Evolutionary conservation across 2,797 vertebrate species (phyloP), one percentile per base, ranked within the genome.

Genomic region (Gallirallus australis): DNA sequence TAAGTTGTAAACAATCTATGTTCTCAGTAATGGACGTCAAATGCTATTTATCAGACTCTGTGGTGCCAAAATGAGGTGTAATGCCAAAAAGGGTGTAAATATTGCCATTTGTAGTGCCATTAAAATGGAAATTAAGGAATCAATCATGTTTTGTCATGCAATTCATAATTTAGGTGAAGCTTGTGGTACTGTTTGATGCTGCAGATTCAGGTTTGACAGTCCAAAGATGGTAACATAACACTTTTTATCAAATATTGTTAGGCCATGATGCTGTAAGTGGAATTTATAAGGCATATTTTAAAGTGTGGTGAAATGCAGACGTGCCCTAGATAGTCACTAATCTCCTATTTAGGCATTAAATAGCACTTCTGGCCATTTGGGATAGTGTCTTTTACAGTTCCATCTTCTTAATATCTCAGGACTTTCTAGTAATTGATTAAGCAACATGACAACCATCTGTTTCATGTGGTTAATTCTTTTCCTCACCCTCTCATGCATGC

Each of bases 61-160:
- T 89, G 50, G 47, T 91, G 83, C 87, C 91, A 85, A 92, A 96
- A 93, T 78, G 86, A 89, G 81, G 59, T 92, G 18, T 28, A 66
- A 35, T 89, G 80, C 77, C 78, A 94, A 85, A 95, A 96, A 90
- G 68, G 28, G 50, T 93, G 45, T 96, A 96, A 94, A 96, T 95
- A 94, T 93, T 95, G 50, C 71, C 60, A 81, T 92, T 94, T 94
- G 75, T 88, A 90, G 81, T 91, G 64, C 47, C 60, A 94, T 96
- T 97, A 96, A 96, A 95, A 96, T 94, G 89, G 70, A 96, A 96
- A 96, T 96, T 52, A 95, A 70, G 65, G 54, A 90, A 95, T 96
- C 45, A 71, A 4, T 96, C 90, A 93, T 61, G 10, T 14, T 63
- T 94, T 87, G 61, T 71, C 84, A 61, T 82, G 60, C 54, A 84